A percentile compares a stretch with the other conserved stretches of the same genome.
Conservation (phyloP, 1,140 invertebrate genomes). For the Eupristina koningsbergeri region DNA sequence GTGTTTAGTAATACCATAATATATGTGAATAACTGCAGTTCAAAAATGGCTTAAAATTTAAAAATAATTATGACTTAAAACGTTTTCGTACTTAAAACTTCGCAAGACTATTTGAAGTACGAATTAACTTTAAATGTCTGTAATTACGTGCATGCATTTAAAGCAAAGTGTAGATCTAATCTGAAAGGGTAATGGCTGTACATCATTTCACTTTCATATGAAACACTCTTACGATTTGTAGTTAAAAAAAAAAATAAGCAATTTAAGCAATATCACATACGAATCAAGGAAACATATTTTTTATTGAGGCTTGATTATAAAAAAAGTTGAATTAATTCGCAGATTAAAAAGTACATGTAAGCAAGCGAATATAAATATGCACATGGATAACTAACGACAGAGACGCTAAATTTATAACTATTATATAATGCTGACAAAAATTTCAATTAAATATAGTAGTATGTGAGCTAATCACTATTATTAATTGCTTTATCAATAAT, state of each 20-base stretch:
- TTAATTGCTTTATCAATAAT: neutral
- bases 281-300: too few species aligned
- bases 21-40: too few species aligned
- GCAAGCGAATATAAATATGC: too few species aligned
- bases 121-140: neutral
- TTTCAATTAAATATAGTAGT: neutral
- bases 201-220: constrained; percentile 6
- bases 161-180: neutral
- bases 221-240: constrained; percentile 9
- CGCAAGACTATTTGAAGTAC: neutral
- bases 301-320: too few species aligned
- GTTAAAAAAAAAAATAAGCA: neutral
- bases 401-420: too few species aligned
- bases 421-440: neutral
- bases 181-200: neutral
- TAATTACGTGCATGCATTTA: neutral
- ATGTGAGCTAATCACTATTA: neutral
- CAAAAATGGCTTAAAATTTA: too few species aligned
- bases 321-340: too few species aligned
- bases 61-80: too few species aligned
- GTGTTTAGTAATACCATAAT: too few species aligned
- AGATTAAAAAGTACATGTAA: too few species aligned
- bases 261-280: neutral
- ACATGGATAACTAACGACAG: too few species aligned
- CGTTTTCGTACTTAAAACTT: neutral